A percentile compares a stretch with the other conserved stretches of the same genome.
These are phyloP conservation scores for Drosophila pegasa DNA, from an alignment of 2,888 invertebrate genomes.

Conservation along the genomic window DNA sequence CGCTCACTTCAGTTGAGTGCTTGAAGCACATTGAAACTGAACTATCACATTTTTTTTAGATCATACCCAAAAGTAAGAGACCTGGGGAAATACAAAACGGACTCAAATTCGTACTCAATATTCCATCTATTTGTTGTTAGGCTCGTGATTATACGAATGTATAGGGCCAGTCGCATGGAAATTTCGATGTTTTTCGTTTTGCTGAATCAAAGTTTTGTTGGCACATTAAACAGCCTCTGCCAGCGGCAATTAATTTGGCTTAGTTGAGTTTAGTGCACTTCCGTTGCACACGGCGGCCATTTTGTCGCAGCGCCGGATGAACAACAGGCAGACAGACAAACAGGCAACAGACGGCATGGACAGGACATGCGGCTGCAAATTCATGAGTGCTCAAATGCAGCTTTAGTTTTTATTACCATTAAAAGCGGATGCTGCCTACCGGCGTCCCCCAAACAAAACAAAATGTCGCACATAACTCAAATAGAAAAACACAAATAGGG, in stretches of 20 bases:
- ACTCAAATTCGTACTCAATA: no score
- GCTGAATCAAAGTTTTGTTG: constrained; percentile 76
- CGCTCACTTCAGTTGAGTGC: no score
- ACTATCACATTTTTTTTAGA: no score
- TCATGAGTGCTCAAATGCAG: constrained; percentile 72
- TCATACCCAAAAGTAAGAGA: no score
- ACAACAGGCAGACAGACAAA: constrained; percentile 22
- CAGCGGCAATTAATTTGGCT: constrained; percentile 77
- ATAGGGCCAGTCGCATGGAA: constrained; percentile 17
- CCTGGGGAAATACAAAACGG: no score
- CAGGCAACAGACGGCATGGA: constrained; percentile 14
- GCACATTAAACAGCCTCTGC: constrained; percentile 72
- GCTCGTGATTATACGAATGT: constrained; percentile 13
- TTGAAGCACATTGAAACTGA: no score
- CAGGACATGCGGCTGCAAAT: constrained; percentile 40
- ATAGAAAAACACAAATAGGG: constrained; percentile 61
- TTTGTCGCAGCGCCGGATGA: constrained; percentile 75
- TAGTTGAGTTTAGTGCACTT: constrained; percentile 79
- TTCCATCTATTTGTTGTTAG: no score
- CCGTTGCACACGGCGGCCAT: constrained; percentile 78
- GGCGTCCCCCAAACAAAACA: constrained; percentile 49
- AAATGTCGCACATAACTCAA: constrained; percentile 77
- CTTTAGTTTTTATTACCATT: constrained; percentile 79
- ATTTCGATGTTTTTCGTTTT: constrained; percentile 31
- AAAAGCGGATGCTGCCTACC: constrained; percentile 54